Evolutionary conservation across 2,888 invertebrate species (phyloP).

Genomic region (Melieria picta): DNA sequence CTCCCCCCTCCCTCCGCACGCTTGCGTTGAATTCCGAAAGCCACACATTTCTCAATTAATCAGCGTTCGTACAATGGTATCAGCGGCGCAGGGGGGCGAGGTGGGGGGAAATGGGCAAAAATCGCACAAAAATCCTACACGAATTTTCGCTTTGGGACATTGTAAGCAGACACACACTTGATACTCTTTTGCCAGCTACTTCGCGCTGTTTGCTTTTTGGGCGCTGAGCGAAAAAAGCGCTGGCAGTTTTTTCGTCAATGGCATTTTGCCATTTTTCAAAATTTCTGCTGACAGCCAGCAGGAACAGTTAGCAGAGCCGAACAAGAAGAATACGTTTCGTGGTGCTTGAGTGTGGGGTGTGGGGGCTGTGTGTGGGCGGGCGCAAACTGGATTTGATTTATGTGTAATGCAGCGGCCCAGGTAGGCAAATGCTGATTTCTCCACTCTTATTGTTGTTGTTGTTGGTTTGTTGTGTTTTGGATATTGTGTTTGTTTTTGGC

Average conservation of each 20-base stretch:
- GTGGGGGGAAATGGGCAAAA: neutral
- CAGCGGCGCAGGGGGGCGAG: neutral
- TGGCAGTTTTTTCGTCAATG: conserved; percentile 52
- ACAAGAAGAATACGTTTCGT: too few species aligned
- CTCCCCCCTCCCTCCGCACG: neutral
- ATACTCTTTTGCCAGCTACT: conserved; percentile 5
- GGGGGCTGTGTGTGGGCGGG: too few species aligned
- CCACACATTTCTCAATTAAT: conserved; percentile 53
- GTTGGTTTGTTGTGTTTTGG: too few species aligned
- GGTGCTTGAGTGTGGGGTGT: too few species aligned
- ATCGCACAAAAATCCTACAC: conserved; percentile 48
- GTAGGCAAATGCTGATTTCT: too few species aligned
- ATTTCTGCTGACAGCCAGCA: conserved; percentile 56
- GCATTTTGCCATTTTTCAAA: conserved; percentile 60
- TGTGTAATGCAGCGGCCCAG: too few species aligned
- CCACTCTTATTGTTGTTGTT: too few species aligned
- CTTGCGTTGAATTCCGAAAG: conserved; percentile 17
- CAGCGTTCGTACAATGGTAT: conserved; percentile 41
- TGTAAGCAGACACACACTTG: conserved; percentile 51
- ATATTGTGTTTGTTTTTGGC: too few species aligned
- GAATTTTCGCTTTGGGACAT: conserved; percentile 60
- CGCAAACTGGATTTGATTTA: too few species aligned
- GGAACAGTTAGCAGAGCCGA: neutral
- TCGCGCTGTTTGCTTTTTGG: conserved; percentile 5
- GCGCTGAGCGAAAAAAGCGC: conserved; percentile 1